A percentile compares a stretch with the other conserved stretches of the same genome.
Conservation (phyloP, 2,888 invertebrate species). For the Cheiracanthium punctorium region DNA sequence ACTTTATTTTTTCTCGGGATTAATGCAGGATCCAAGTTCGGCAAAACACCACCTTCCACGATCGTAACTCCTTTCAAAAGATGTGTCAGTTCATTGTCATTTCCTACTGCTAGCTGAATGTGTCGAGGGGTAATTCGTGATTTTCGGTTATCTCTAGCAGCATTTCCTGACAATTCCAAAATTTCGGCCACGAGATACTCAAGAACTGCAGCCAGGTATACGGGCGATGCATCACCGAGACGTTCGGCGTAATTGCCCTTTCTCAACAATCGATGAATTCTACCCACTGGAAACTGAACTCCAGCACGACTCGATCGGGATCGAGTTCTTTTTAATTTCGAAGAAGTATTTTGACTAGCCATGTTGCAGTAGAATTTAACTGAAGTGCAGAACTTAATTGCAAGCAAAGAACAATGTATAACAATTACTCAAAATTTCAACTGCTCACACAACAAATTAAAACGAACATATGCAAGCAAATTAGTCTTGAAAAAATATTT, state of each 20-base stretch:
- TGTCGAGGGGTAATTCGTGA: not conserved
- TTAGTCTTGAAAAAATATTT: too few relatives aligned
- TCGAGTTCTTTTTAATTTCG: not conserved
- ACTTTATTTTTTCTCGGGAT: too few relatives aligned
- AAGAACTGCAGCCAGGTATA: not conserved
- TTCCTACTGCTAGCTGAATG: not conserved
- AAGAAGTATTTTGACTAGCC: too few relatives aligned
- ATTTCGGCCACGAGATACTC: not conserved
- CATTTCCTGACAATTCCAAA: not conserved
- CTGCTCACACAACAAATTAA: too few relatives aligned
- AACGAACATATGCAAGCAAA: too few relatives aligned
- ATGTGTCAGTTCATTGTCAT: not conserved
- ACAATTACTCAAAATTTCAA: too few relatives aligned
- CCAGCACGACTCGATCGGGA: not conserved
- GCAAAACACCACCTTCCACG: not conserved
- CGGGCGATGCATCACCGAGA: not conserved
- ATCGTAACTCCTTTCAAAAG: not conserved
- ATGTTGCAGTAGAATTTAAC: too few relatives aligned
- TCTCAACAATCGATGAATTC: not conserved
- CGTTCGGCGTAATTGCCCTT: not conserved
- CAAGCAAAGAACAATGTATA: too few relatives aligned
- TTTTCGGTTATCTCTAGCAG: not conserved
- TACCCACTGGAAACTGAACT: not conserved
- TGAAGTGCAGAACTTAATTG: too few relatives aligned
- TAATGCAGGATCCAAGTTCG: not conserved